Conservation (phyloP, 2,888 invertebrate species). For the Himalopsyche tibetana region DNA sequence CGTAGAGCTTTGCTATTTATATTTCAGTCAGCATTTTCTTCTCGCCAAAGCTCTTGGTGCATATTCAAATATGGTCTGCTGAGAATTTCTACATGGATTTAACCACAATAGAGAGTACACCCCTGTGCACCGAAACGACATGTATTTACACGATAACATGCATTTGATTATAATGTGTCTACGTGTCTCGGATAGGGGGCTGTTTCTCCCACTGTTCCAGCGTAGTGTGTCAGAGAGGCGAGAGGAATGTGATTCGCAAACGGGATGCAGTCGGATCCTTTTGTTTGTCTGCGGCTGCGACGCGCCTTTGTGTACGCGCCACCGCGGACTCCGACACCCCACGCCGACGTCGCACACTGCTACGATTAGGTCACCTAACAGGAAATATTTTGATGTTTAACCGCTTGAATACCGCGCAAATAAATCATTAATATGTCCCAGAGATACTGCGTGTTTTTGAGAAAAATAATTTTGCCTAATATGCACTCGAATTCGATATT, state of each 20-base stretch:
- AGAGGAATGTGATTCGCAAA: constrained; percentile 26
- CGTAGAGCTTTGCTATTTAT: neutral
- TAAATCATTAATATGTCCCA: too few species aligned
- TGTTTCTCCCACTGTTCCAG: neutral
- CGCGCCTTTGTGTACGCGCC: constrained; percentile 7
- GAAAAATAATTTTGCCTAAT: too few species aligned
- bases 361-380: neutral
- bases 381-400: neutral
- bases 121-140: constrained; percentile 45
- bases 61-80: constrained; percentile 3
- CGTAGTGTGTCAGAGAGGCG: neutral
- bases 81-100: neutral
- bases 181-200: constrained; percentile 43
- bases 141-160: constrained; percentile 57
- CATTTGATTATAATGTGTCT: constrained; percentile 55
- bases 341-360: neutral
- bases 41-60: neutral
- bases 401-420: too few species aligned
- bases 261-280: constrained; percentile 23
- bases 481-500: too few species aligned
- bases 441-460: too few species aligned
- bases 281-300: constrained; percentile 19
- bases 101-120: neutral
- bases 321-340: neutral
- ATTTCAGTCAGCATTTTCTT: neutral